Evolutionary conservation across 2,113 vertebrate genomes (phyloP), one percentile per base, ranked within the genome.

Genomic region (Gallinago jamesoni): DNA sequence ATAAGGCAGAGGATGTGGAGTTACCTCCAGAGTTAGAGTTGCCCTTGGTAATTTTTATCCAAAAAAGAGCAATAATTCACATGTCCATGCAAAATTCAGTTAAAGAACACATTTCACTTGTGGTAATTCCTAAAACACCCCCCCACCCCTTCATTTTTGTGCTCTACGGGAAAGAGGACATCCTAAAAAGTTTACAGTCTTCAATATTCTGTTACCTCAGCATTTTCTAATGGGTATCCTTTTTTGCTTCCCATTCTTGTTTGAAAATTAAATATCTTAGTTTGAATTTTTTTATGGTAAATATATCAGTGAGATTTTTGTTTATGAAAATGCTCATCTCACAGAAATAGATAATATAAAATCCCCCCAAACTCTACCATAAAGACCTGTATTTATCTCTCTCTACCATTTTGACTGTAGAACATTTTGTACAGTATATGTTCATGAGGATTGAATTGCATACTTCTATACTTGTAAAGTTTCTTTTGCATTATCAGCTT

Each of bases 391-490:
- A 23, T 79, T 87, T 91, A 24, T 93, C 43, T 84, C 6, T 81
- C 33, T 37, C 6, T 50, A 13, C 7, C 4, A 13, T 67, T 93
- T 72, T 64, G 43, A 53, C 53, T 67, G 15, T 47, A 66, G 57
- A 74, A 88, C 74, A 21, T 52, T 81, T 91, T 50, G 28, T 85
- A 18, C 23, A 6, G 50, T 43, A 5, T 14, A 50, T 55, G 14
- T 50, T 87, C 47, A 17, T 0, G 3, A 88, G 20, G 37, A 55
- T 10, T 91, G 53, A 64, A 72, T 19, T 75, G 57, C 90, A 80
- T 94, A 37, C 14, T 95, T 96, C 23, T 85, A 17, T 80, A 67
- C 67, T 93, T 85, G 59, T 94, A 93, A 96, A 89, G 22, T 92
- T 80, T 87, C 24, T 83, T 93, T 73, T 77, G 28, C 63, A 52